A percentile compares a stretch with the other conserved stretches of the same genome.
These are phyloP conservation scores for Sternarchorhynchus goeldii DNA, from an alignment of 2,797 vertebrate species.

Conservation along the genomic window DNA sequence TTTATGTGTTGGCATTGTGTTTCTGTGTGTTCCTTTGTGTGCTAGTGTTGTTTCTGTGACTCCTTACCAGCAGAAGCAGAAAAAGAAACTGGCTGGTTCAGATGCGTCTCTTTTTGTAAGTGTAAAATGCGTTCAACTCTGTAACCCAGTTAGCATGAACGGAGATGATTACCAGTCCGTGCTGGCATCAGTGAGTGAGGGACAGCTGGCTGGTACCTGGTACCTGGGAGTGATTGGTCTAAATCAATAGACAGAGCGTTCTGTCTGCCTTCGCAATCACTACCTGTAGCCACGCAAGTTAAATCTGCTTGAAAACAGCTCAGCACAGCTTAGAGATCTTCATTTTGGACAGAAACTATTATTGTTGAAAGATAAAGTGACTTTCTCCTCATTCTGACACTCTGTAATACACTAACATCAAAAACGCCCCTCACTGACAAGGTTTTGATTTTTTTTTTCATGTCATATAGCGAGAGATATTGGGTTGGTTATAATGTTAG, in stretches of 20 bases:
- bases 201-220: background rate
- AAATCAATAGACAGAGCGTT: no score
- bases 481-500: conserved; percentile 2
- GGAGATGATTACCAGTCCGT: background rate
- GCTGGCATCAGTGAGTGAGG: background rate
- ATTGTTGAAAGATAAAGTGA: background rate
- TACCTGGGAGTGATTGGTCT: background rate
- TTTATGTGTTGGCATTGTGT: conserved; percentile 21
- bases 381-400: background rate
- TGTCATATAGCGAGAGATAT: conserved; percentile 25
- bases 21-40: conserved; percentile 34
- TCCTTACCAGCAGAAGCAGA: conserved; percentile 4
- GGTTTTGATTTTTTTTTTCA: background rate
- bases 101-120: conserved; percentile 57
- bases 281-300: no score
- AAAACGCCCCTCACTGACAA: background rate
- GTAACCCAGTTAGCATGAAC: conserved; percentile 28
- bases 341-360: conserved; percentile 9
- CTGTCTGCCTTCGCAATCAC: no score
- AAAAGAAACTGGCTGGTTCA: conserved; percentile 58
- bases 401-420: background rate
- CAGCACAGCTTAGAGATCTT: background rate
- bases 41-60: conserved; percentile 27
- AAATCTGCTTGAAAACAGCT: background rate
- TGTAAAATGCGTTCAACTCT: conserved; percentile 61